phyloP scores from a whole-genome alignment of 2,797 vertebrate genomes.

The Acomys russatus region DNA sequence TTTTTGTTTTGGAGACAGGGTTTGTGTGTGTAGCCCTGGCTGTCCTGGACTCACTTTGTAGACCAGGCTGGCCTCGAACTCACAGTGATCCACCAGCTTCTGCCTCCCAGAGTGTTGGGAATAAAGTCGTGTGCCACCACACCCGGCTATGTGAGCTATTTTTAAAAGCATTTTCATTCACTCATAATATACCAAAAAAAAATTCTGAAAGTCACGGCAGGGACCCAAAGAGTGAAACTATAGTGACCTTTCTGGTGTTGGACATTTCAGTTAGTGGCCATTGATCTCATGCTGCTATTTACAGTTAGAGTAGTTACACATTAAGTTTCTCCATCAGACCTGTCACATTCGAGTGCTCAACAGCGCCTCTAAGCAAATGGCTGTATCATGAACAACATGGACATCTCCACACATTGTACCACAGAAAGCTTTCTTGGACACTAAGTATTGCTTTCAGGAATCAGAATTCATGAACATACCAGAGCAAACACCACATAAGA shows the following conservation, averaged over 20 bases:
- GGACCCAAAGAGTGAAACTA: neutral
- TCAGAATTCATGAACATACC: neutral
- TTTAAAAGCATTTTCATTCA: conserved; percentile 37
- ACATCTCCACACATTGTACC: neutral
- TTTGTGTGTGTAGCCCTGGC: no score
- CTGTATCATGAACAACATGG: neutral
- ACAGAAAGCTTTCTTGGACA: neutral
- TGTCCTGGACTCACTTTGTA: no score
- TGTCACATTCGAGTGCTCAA: neutral
- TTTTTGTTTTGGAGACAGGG: no score
- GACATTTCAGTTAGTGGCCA: neutral
- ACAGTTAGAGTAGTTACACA: conserved; percentile 15
- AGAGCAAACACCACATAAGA: neutral
- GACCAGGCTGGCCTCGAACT: no score
- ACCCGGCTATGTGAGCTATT: neutral
- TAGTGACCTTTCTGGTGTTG: neutral
- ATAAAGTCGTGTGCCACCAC: no score
- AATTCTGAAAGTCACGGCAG: neutral
- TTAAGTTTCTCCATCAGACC: neutral
- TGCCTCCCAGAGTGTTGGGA: no score
- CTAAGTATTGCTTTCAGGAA: neutral
- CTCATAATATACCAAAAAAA: neutral
- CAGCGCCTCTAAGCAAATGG: neutral
- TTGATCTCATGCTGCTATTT: neutral
- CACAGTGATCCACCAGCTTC: no score